Evolutionary conservation across 2,888 invertebrate species (phyloP).

Genomic region (Heliconius aoede): DNA sequence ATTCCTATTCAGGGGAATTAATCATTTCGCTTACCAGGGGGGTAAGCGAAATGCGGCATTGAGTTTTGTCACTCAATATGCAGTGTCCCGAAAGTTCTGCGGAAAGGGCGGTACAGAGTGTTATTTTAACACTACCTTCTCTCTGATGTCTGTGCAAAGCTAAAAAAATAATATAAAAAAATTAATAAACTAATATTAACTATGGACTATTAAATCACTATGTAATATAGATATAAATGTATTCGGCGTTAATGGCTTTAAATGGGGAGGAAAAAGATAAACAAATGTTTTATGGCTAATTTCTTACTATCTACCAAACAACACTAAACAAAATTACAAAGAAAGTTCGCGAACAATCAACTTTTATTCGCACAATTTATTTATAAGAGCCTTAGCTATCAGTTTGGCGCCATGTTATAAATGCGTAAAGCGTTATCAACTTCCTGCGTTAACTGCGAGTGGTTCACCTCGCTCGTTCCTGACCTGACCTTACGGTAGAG

Average conservation of each 20-base stretch:
- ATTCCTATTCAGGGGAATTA: too few relatives aligned
- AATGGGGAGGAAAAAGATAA: background rate
- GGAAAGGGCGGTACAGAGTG: too few relatives aligned
- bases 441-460: slow-evolving; percentile 14
- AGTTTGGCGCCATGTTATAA: background rate
- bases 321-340: background rate
- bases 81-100: too few relatives aligned
- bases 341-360: background rate
- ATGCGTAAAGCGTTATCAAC: slow-evolving; percentile 11
- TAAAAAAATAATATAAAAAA: too few relatives aligned
- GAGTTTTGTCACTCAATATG: too few relatives aligned
- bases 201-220: too few relatives aligned
- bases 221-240: too few relatives aligned
- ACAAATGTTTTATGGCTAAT: background rate
- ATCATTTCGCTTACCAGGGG: too few relatives aligned
- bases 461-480: slow-evolving; percentile 17
- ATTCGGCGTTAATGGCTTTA: too few relatives aligned
- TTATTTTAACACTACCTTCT: background rate
- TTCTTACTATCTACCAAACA: background rate
- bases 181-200: too few relatives aligned
- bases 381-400: background rate
- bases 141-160: too few relatives aligned
- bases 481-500: slow-evolving; percentile 8
- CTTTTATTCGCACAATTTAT: background rate
- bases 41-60: too few relatives aligned